Conservation (phyloP, 2,888 invertebrate genomes). For the Clusia tigrina region DNA sequence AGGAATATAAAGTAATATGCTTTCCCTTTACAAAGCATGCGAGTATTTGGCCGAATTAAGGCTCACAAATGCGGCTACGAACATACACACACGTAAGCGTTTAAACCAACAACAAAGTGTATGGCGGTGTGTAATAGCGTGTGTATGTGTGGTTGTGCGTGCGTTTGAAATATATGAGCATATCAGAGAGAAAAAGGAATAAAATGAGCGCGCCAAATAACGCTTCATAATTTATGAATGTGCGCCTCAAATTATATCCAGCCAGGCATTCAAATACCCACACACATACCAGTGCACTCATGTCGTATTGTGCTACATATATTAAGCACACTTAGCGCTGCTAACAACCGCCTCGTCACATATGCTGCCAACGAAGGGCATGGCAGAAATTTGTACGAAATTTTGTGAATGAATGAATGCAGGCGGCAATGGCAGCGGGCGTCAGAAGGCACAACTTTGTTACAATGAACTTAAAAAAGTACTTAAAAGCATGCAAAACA, state of each 20-base stretch:
- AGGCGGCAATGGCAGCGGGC: too few species aligned
- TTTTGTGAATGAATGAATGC: conserved; percentile 8
- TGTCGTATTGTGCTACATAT: too few species aligned
- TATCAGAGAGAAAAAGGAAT: background rate
- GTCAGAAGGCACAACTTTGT: background rate
- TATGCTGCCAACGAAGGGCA: too few species aligned
- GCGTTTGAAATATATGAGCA: background rate
- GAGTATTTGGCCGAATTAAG: too few species aligned
- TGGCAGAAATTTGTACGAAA: background rate
- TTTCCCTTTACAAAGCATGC: conserved; percentile 38
- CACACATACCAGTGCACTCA: too few species aligned
- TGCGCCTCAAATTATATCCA: conserved; percentile 21
- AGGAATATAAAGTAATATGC: conserved; percentile 4
- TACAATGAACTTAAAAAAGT: background rate
- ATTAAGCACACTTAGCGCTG: conserved; percentile 7
- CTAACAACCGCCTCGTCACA: too few species aligned
- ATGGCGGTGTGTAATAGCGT: conserved; percentile 12
- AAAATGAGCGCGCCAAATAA: conserved; percentile 18
- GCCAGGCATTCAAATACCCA: too few species aligned
- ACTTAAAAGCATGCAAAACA: background rate
- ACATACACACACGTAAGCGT: background rate
- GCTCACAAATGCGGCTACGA: too few species aligned
- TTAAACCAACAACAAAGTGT: too few species aligned
- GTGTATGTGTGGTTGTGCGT: background rate
- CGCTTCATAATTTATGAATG: conserved; percentile 20